phyloP scores from a whole-genome alignment of 2,113 vertebrate species.

The Planiliza haematocheilus region DNA sequence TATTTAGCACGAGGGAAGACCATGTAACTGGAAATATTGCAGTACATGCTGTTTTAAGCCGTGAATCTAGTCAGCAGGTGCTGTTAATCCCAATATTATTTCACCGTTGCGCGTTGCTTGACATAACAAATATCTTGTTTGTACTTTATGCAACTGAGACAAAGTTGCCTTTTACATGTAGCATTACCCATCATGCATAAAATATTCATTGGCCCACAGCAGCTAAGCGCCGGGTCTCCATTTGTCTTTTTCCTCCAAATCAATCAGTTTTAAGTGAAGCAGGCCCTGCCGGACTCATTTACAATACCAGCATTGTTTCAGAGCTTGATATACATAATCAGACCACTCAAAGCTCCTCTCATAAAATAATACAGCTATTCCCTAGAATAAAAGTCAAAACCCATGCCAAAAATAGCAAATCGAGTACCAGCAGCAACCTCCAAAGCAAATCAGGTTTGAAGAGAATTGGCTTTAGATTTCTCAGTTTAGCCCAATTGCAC shows the following conservation, averaged over 20 bases:
- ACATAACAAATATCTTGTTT: constrained; percentile 59
- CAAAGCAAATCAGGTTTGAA: constrained; percentile 63
- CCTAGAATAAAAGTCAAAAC: constrained; percentile 45
- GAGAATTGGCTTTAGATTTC: constrained; percentile 42
- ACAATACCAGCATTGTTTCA: constrained; percentile 70
- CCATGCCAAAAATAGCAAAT: constrained; percentile 66
- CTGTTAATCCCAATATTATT: constrained; percentile 49
- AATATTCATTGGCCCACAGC: constrained; percentile 37
- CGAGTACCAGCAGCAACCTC: constrained; percentile 54
- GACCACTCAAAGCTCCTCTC: constrained; percentile 56
- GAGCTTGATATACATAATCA: constrained; percentile 60
- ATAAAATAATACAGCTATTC: constrained; percentile 42
- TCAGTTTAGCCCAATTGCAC: constrained; percentile 17
- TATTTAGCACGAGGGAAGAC: constrained; percentile 40
- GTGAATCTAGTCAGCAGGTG: constrained; percentile 33
- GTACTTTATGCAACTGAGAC: constrained; percentile 46
- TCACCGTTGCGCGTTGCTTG: constrained; percentile 40
- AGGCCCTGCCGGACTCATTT: constrained; percentile 33
- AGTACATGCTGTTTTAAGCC: constrained; percentile 45
- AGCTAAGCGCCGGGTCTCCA: constrained; percentile 21
- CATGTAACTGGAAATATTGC: constrained; percentile 41
- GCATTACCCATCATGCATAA: constrained; percentile 44
- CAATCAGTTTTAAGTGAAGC: constrained; percentile 57
- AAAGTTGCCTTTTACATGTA: constrained; percentile 32
- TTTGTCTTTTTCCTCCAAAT: constrained; percentile 42